Evolutionary conservation across 2,888 invertebrate species (phyloP), one percentile per base, ranked within the genome.

Genomic region (Lacanobia wlatinum): DNA sequence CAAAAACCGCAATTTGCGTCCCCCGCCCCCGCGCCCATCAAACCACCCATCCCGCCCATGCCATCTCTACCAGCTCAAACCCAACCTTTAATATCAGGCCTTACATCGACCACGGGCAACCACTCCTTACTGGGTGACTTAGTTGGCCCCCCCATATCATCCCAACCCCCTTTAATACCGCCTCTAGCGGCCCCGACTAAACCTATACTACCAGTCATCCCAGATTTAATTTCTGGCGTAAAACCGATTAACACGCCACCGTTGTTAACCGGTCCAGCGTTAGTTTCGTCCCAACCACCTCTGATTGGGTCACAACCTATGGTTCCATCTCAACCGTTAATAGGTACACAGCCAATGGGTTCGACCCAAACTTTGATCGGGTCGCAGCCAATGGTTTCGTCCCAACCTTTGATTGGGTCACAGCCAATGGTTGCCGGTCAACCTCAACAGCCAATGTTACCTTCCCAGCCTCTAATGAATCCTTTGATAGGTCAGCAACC

Each of bases 1-100:
- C 90, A 84, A 79, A 90, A 90, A 72, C 84, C 87, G 16, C 93
- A 93, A 78, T 93, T 94, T 79, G 91, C 93, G 2, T 34, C 78
- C 10, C 80, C 77, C 38, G 34, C 60, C 6, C 94, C 94, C 34
- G 92, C 93, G 12, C 94, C 94, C 16, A 82, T 92, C 28, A 93
- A 94, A 80, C 95, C 94, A 0, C 93, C 95, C 0, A 93, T 95
- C 9, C 95, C 95, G 0, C 94, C 94, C 0, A 93, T 94, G 93
- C 94, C 90, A 0, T 23, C 75, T 6, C 8, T 76, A 0, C 81
- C 80, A 0, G 50, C 71, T 5, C 73, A 73, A 12, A 28, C 76
- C 0, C 84, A 84, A 48, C 83, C 84, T 0, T 40, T 80, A 5
- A 82, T 85, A 53, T 65, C 56, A 1, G 67, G 73, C 16, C 55